Percentiles rank a stretch among this genome's conserved stretches.
phyloP scores from a whole-genome alignment of 1,140 invertebrate genomes.

The Cydia strobilella region DNA sequence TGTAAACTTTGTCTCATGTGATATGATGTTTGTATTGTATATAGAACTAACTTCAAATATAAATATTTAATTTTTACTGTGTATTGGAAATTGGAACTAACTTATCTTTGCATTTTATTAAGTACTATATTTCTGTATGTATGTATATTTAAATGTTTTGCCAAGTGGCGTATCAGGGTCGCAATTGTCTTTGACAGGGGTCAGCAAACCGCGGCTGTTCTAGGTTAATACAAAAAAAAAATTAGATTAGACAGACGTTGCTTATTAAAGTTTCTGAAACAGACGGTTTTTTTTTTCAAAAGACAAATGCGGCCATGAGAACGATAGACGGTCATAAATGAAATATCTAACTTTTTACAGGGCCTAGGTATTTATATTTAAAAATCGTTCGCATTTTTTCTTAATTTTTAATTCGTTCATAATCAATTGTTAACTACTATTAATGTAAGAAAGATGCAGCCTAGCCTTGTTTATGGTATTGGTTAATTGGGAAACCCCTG shows the following conservation, averaged over 20 bases:
- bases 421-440: slow-evolving; percentile 20
- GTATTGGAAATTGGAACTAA: slow-evolving; percentile 10
- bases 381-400: background rate
- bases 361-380: slow-evolving; percentile 20
- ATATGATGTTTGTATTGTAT: slow-evolving; percentile 29
- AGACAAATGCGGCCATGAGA: background rate
- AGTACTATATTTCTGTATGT: slow-evolving; percentile 16
- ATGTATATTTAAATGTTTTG: slow-evolving; percentile 16
- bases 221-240: background rate
- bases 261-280: background rate
- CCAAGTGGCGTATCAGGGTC: background rate
- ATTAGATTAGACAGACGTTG: background rate
- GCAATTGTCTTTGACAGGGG: background rate
- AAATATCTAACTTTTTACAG: slow-evolving; percentile 12
- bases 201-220: background rate
- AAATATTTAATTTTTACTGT: slow-evolving; percentile 22
- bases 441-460: slow-evolving; percentile 16
- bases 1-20: slow-evolving; percentile 27
- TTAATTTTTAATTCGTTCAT: background rate
- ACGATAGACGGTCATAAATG: background rate
- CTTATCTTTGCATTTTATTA: background rate
- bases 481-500: background rate
- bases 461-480: background rate
- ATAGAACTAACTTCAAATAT: slow-evolving; percentile 24
- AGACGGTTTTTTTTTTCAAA: background rate